Evolutionary conservation across 2,797 vertebrate species (phyloP).

Genomic region (Gymnocypris eckloni): DNA sequence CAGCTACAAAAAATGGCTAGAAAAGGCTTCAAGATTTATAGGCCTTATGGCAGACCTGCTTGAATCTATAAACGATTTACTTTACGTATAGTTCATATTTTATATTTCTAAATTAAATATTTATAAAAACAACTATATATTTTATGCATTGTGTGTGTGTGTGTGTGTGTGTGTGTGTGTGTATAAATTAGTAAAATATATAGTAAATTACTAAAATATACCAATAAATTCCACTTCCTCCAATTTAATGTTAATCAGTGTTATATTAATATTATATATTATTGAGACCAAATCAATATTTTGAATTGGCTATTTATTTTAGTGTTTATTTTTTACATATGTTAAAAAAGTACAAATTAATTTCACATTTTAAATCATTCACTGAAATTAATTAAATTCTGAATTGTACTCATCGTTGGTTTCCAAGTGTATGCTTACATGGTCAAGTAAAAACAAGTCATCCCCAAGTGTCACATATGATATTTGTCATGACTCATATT

Average conservation of each 20-base stretch:
- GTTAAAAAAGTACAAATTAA: not conserved
- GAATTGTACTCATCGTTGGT: too few species aligned
- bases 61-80: not conserved
- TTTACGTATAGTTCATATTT: not conserved
- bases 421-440: not conserved
- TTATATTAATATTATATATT: not conserved
- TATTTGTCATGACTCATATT: not conserved
- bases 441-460: not conserved
- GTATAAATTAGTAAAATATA: not conserved
- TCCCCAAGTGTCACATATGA: not conserved
- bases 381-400: too few species aligned
- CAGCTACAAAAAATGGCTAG: not conserved
- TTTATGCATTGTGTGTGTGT: not conserved
- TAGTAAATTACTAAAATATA: not conserved
- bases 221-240: not conserved
- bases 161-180: not conserved
- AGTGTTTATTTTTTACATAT: not conserved
- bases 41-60: not conserved
- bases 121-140: slow-evolving; percentile 1
- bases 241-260: not conserved
- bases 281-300: not conserved
- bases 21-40: not conserved
- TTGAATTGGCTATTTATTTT: not conserved
- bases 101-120: not conserved
- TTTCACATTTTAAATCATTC: not conserved